Percentiles rank a stretch among this genome's conserved stretches.
phyloP scores from a whole-genome alignment of 2,113 vertebrate species.

The Prinia subflava region DNA sequence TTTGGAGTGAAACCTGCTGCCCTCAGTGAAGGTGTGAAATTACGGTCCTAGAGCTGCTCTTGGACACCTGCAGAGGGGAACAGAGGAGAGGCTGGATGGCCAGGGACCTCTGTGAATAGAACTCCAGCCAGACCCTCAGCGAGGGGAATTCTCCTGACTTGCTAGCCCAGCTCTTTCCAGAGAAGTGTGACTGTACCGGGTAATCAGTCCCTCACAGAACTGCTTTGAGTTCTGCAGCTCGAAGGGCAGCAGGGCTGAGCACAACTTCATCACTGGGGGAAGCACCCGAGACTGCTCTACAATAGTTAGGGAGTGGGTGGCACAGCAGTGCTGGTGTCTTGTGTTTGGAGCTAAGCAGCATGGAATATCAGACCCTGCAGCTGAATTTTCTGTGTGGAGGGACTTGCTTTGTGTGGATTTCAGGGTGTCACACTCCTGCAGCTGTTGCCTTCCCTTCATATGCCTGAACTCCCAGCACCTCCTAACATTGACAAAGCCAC shows the following conservation, averaged over 20 bases:
- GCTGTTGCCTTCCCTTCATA: neutral
- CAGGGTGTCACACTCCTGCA: neutral
- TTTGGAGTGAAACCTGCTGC: neutral
- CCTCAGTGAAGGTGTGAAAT: neutral
- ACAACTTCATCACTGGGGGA: rapidly evolving
- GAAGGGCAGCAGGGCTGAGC: neutral
- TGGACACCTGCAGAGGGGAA: neutral
- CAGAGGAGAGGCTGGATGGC: neutral
- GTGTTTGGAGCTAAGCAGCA: neutral
- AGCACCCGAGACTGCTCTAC: neutral
- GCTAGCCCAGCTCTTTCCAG: neutral
- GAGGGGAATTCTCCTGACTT: neutral
- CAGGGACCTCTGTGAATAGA: neutral
- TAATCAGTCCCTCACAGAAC: neutral
- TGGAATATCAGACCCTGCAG: neutral
- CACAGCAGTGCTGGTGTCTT: neutral
- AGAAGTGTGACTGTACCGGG: neutral
- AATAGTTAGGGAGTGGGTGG: neutral
- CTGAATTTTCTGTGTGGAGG: neutral
- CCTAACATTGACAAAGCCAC: neutral
- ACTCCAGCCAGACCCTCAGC: neutral
- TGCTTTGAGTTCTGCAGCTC: neutral
- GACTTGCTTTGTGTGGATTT: neutral
- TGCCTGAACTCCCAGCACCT: neutral
- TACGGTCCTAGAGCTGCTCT: neutral